Evolutionary conservation across 2,113 vertebrate genomes (phyloP), one percentile per base, ranked within the genome.

Genomic region (Zosterops lateralis): DNA sequence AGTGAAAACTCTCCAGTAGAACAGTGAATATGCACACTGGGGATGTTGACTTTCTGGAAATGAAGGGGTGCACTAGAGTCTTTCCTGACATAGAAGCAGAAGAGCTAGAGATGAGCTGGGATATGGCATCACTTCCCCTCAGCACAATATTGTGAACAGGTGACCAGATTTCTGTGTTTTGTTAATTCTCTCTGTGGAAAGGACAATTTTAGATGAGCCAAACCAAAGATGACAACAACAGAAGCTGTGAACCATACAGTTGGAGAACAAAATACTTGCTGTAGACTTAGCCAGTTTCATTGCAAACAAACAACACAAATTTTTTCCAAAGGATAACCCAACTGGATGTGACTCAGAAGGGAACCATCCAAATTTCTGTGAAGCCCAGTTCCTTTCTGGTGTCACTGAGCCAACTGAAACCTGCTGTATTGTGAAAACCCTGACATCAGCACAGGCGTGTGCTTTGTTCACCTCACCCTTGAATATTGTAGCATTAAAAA

Each of bases 141-240:
- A 74, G 74, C 81, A 88, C 78, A 94, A 74, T 93, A 88, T 89
- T 51, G n/a, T 71, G 75, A 93, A 93, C 96, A 96, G 91, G 45
- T 91, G 87, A 94, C 95, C 94, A 97, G 93, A 97, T 95, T 95
- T 96, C 94, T 92, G 61, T 95, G n/a, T 84, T 96, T 96, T 72
- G 60, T 95, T 92, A 77, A 7, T 91, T 97, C 73, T 81, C 24
- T 9, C 28, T 72, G 83, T 88, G 66, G 66, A 94, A 96, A 62
- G 44, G 92, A 92, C 66, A 85, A 72, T 79, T 56, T 50, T 70
- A 93, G 71, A 79, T 89, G 79, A 84, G 58, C 56, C 32, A 92
- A 84, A 96, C 40, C 54, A 57, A 53, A 9, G 12, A 32, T 45
- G 88, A 60, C 70, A 89, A 45, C 84, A 92, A 75, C 89, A 92